Evolutionary conservation across 2,888 invertebrate genomes (phyloP), one percentile per base, ranked within the genome.

Genomic region (Campoplex nolae): DNA sequence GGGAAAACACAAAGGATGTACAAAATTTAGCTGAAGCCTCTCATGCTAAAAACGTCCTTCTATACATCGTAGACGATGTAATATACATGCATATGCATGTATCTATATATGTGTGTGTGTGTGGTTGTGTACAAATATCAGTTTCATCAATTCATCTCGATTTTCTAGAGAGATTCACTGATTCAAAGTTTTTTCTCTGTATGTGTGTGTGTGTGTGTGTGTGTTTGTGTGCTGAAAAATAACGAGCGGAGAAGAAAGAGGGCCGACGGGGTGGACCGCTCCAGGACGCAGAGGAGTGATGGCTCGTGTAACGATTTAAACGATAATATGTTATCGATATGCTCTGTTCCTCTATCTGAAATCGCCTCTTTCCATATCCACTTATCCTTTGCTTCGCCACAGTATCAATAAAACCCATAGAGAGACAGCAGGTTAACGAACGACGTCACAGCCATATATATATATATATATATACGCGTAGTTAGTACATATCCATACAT

Each of bases 361-460:
- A 54, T 76, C 83, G 56, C 51, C 77, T 73, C 84, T 87, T 78
- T 82, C 70, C 84, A 78, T 83, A 85, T 85, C 85, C 87, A 87
- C 87, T 87, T 85, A 85, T 85, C 85, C 91, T 93, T 93, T 91
- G 89, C 90, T 91, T 91, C 90, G 90, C 90, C 89, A 90, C 89
- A 32, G 71, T 87, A 90, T 91, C 93, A 92, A 93, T 94, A 93
- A 93, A 93, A 92, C 92, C 90, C 90, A 90, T 45, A 38, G 91
- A 38, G 91, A 91, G 93, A 93, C 93, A 93, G 94, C 93, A 93
- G 94, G 92, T 93, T 93, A 94, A 94, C 93, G 93, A 93, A 94
- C 93, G 92, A 90, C 90, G 87, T 51, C 38, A 45, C 58, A 9
- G 8, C 58, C n/a, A 16, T 73, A 73, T 38, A 51, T 51, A 16